A percentile compares a stretch with the other conserved stretches of the same genome.
Conservation (phyloP, 1,140 invertebrate genomes). For the Neodiprion pinetum region DNA sequence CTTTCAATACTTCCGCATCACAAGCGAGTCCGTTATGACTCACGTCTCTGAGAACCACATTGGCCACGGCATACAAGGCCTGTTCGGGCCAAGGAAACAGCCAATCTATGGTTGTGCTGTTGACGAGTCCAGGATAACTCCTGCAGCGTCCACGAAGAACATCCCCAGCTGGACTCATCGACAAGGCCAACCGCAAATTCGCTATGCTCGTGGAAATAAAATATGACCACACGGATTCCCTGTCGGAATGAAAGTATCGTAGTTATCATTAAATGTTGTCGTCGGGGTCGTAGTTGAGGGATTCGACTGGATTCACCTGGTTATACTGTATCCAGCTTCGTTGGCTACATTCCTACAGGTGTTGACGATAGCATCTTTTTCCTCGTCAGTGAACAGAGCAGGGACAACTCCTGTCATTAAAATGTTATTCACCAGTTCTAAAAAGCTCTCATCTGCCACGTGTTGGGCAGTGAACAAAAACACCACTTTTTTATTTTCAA, state of each 20-base stretch:
- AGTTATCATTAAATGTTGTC: neutral
- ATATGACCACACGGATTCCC: conserved; percentile 83
- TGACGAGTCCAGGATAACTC: conserved; percentile 90
- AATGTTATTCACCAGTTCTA: conserved; percentile 91
- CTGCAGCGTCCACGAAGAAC: conserved; percentile 80
- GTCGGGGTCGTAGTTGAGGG: neutral
- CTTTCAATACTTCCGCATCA: conserved; percentile 4
- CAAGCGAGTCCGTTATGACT: conserved; percentile 32
- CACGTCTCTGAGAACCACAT: conserved; percentile 75
- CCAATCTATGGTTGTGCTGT: conserved; percentile 94
- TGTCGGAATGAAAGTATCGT: conserved; percentile 40
- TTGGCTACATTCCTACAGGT: conserved; percentile 71
- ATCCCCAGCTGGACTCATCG: conserved; percentile 88
- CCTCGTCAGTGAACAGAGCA: conserved; percentile 84
- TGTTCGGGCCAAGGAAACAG: conserved; percentile 91
- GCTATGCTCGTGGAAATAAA: conserved; percentile 78
- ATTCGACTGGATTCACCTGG: conserved; percentile 64
- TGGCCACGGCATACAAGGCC: conserved; percentile 84
- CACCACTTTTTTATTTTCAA: conserved; percentile 78
- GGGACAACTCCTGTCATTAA: conserved; percentile 85
- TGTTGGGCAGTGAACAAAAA: conserved; percentile 87
- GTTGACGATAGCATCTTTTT: conserved; percentile 80
- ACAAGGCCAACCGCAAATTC: conserved; percentile 88
- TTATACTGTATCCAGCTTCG: conserved; percentile 72
- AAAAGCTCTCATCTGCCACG: conserved; percentile 79